A percentile compares a stretch with the other conserved stretches of the same genome.
These are phyloP conservation scores for Frankliniella fusca DNA, from an alignment of 2,888 invertebrate species.

Conservation along the genomic window DNA sequence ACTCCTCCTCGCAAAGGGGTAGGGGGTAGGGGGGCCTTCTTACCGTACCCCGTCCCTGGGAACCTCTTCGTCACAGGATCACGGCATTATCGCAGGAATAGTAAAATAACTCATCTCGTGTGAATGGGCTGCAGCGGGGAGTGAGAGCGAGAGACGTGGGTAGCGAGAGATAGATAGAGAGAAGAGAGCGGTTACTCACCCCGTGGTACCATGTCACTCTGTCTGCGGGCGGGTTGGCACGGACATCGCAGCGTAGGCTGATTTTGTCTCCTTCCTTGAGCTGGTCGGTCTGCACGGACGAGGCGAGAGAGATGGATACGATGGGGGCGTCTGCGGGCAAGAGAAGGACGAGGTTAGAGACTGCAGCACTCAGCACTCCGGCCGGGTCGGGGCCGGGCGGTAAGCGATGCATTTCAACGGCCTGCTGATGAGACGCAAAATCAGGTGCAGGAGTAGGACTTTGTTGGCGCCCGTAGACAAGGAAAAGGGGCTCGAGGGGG, in stretches of 20 bases:
- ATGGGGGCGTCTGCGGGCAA: conserved; percentile 67
- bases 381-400: neutral
- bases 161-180: neutral
- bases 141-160: neutral
- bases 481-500: no score
- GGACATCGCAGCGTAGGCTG: conserved; percentile 70
- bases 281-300: conserved; percentile 58
- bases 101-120: no score
- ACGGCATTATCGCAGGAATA: no score
- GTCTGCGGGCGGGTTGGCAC: conserved; percentile 69
- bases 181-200: conserved; percentile 55
- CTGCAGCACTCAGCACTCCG: conserved; percentile 53
- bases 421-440: no score
- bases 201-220: conserved; percentile 76
- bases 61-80: neutral
- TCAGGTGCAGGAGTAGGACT: no score
- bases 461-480: no score
- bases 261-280: conserved; percentile 72
- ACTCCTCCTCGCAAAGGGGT: neutral
- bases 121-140: no score
- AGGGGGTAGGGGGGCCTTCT: no score
- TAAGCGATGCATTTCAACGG: no score
- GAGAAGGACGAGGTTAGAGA: neutral
- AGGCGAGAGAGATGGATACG: conserved; percentile 63
- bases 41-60: neutral